These are phyloP conservation scores for Brachionus paranguensis DNA, from an alignment of 1,140 invertebrate genomes.

Conservation along the genomic window DNA sequence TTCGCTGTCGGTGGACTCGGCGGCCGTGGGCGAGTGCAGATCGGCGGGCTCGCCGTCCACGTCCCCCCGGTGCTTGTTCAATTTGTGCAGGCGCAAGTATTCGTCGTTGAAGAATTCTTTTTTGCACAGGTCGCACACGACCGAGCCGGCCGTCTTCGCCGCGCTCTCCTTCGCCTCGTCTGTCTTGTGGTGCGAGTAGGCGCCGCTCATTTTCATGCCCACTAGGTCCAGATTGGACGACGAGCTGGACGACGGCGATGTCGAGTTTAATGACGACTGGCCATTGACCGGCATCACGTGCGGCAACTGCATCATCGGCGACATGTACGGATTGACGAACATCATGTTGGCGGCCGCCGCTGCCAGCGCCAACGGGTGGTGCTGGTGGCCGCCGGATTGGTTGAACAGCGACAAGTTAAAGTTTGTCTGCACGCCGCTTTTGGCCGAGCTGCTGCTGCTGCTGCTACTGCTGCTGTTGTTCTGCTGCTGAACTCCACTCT, in stretches of 20 bases:
- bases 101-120: slow-evolving; percentile 39
- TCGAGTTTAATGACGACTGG: not conserved
- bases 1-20: not conserved
- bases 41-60: not conserved
- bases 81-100: slow-evolving; percentile 10
- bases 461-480: too few relatives aligned
- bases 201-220: not conserved
- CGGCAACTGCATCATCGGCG: slow-evolving; percentile 38
- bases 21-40: not conserved
- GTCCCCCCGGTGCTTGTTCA: slow-evolving; percentile 9
- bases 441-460: not conserved
- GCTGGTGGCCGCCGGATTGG: not conserved
- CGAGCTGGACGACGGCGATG: not conserved
- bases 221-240: not conserved
- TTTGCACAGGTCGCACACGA: slow-evolving; percentile 16
- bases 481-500: not conserved
- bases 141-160: not conserved
- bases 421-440: not conserved
- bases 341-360: slow-evolving; percentile 36
- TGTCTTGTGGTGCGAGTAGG: not conserved
- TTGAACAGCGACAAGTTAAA: slow-evolving; percentile 15
- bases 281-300: not conserved
- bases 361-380: slow-evolving; percentile 10
- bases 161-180: not conserved
- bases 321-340: slow-evolving; percentile 40